These are phyloP conservation scores for Catocala sponsa DNA, from an alignment of 2,888 invertebrate species.

Conservation along the genomic window DNA sequence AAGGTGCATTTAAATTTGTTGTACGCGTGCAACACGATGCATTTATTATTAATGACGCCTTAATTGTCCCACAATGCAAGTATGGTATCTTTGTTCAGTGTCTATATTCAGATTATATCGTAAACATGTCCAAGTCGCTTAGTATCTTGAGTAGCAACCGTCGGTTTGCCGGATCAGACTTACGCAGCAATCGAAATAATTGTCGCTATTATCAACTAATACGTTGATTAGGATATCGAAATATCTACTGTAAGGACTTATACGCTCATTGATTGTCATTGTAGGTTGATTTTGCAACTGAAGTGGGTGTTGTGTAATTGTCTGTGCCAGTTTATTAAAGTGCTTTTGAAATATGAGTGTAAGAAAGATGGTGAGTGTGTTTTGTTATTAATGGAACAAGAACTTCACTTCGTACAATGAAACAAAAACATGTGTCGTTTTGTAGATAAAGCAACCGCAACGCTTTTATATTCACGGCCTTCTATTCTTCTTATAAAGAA, in stretches of 20 bases:
- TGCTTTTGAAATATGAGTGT: slow-evolving; percentile 50
- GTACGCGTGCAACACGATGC: slow-evolving; percentile 49
- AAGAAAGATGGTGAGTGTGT: slow-evolving; percentile 45
- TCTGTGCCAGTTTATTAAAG: slow-evolving; percentile 54
- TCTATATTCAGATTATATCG: slow-evolving; percentile 29
- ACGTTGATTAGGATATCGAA: slow-evolving; percentile 69
- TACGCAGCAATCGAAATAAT: slow-evolving; percentile 45
- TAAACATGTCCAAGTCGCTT: slow-evolving; percentile 23
- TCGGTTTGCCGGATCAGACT: slow-evolving; percentile 31
- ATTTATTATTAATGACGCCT: slow-evolving; percentile 46
- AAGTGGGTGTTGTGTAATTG: slow-evolving; percentile 58
- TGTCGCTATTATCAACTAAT: slow-evolving; percentile 55
- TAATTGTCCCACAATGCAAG: slow-evolving; percentile 36
- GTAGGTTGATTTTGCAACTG: slow-evolving; percentile 66
- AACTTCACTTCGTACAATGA: no score
- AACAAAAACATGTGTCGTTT: no score
- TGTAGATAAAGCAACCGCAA: no score
- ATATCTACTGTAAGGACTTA: slow-evolving; percentile 66
- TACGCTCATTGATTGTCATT: slow-evolving; percentile 62
- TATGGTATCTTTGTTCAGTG: slow-evolving; percentile 31
- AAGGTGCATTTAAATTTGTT: slow-evolving; percentile 40
- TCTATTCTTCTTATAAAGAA: no score
- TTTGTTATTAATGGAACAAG: background rate
- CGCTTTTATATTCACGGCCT: no score
- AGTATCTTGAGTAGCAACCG: slow-evolving; percentile 35